phyloP scores from a whole-genome alignment of 2,888 invertebrate genomes.

The Erebia palarica region DNA sequence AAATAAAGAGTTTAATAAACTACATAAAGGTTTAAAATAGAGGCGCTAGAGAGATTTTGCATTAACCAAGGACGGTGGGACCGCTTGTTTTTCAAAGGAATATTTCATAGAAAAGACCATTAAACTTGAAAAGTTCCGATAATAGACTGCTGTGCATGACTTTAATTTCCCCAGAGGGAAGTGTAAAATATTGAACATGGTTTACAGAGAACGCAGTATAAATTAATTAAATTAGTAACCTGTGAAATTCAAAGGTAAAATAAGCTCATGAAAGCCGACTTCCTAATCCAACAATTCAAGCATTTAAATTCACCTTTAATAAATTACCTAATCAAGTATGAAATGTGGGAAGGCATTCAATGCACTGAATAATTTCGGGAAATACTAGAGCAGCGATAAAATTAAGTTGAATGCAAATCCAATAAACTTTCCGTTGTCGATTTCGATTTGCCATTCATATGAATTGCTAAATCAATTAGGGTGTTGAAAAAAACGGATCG shows the following conservation, averaged over 20 bases:
- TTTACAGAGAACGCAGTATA: slow-evolving; percentile 53
- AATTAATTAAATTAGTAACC: not conserved
- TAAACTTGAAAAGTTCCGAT: slow-evolving; percentile 40
- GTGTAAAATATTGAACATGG: slow-evolving; percentile 64
- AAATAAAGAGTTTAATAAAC: no score
- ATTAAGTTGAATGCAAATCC: slow-evolving; percentile 17
- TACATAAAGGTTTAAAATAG: no score
- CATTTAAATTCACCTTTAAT: not conserved
- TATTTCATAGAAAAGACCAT: not conserved
- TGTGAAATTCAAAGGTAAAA: not conserved
- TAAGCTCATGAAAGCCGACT: slow-evolving; percentile 1
- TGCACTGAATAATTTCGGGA: not conserved
- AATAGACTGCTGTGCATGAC: slow-evolving; percentile 59
- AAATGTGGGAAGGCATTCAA: not conserved
- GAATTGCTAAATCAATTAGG: slow-evolving; percentile 38
- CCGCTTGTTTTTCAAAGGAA: not conserved
- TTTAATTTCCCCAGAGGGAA: slow-evolving; percentile 66
- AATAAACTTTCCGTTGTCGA: slow-evolving; percentile 18
- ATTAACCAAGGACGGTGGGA: not conserved
- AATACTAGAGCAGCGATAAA: not conserved
- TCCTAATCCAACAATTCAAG: not conserved
- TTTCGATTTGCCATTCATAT: slow-evolving; percentile 25
- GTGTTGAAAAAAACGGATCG: slow-evolving; percentile 40
- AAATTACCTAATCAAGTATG: not conserved
- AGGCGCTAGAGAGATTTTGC: slow-evolving; percentile 37